These are phyloP conservation scores for Nebria brevicollis DNA, from an alignment of 2,888 invertebrate species.

Conservation along the genomic window DNA sequence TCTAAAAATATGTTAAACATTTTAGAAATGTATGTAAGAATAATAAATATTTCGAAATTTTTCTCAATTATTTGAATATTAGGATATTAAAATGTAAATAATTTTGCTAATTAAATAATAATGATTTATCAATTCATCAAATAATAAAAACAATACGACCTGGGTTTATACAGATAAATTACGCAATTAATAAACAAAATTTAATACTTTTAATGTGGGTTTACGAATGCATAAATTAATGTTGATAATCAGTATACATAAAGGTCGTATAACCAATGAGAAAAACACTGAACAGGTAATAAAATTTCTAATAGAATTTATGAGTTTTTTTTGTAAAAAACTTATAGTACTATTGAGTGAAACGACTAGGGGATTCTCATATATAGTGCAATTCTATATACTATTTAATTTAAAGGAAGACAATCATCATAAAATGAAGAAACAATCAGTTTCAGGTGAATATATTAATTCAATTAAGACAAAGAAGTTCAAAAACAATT, in stretches of 20 bases:
- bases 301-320: neutral
- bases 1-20: too few relatives aligned
- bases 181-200: neutral
- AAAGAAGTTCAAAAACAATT: too few relatives aligned
- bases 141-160: neutral
- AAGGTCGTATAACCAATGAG: neutral
- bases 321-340: neutral
- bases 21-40: neutral
- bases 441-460: too few relatives aligned
- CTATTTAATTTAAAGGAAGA: too few relatives aligned
- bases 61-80: neutral
- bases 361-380: too few relatives aligned
- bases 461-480: too few relatives aligned
- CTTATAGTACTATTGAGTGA: too few relatives aligned
- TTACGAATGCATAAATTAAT: neutral
- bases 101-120: neutral
- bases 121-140: neutral
- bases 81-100: constrained; percentile 2
- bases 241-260: neutral
- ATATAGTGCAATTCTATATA: too few relatives aligned
- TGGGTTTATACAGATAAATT: neutral
- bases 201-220: neutral
- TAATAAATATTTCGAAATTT: neutral
- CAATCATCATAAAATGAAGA: too few relatives aligned
- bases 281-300: neutral